These are phyloP conservation scores for Chelmon rostratus DNA, from an alignment of 2,797 vertebrate species.

Conservation along the genomic window DNA sequence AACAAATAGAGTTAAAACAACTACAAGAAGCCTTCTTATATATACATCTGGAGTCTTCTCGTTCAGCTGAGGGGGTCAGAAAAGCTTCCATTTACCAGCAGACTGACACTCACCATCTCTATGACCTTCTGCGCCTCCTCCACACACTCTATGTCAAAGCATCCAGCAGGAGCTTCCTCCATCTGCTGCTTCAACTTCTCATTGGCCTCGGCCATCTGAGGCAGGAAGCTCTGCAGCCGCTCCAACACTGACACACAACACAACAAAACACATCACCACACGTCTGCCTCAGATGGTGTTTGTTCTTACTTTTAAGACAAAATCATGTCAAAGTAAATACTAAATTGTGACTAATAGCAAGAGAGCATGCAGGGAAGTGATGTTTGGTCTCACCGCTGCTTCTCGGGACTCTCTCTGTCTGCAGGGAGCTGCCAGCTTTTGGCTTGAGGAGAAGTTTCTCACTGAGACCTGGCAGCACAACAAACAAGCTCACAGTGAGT, in stretches of 20 bases:
- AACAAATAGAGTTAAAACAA: background rate
- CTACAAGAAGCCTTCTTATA: background rate
- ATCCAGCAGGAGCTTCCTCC: constrained; percentile 81
- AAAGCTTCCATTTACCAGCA: background rate
- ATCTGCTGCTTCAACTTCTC: constrained; percentile 90
- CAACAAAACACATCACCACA: background rate
- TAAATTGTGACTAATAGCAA: background rate
- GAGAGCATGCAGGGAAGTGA: background rate
- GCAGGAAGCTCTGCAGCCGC: constrained; percentile 92
- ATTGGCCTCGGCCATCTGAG: constrained; percentile 94
- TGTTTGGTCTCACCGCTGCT: constrained; percentile 87
- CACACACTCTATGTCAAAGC: constrained; percentile 92
- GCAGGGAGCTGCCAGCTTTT: constrained; percentile 73
- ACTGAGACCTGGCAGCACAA: constrained; percentile 84
- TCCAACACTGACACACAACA: constrained; percentile 86
- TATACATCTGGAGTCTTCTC: background rate
- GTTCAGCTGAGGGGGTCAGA: background rate
- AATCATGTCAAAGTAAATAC: background rate
- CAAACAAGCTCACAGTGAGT: background rate
- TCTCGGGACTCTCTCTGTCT: constrained; percentile 88
- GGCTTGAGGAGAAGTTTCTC: constrained; percentile 89
- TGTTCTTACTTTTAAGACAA: too few relatives aligned
- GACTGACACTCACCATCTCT: constrained; percentile 89
- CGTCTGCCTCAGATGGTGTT: background rate
- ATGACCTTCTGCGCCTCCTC: constrained; percentile 88